Percentiles rank a stretch among this genome's conserved stretches.
These are phyloP conservation scores for Rattus norvegicus DNA, from an alignment of 2,113 vertebrate species.

Conservation along the genomic window GRCr8 NC_086036.1:59701501-59702000, in stretches of 20 bases:
- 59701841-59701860: not conserved
- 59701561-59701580: not conserved
- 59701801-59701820: not conserved
- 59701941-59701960: constrained; percentile 40
- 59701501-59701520: not conserved
- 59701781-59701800: constrained; percentile 4
- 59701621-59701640: not conserved
- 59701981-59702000: constrained; percentile 44
- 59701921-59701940: not conserved
- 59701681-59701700: not conserved
- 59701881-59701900: not conserved
- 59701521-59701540: fast-evolving
- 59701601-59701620: not conserved
- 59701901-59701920: not conserved
- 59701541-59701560: not conserved
- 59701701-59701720: not conserved
- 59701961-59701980: constrained; percentile 45
- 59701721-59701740: not conserved
- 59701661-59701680: not conserved
- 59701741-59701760: not conserved
- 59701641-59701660: not conserved
- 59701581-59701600: not conserved
- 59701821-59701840: constrained; percentile 58
- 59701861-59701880: constrained; percentile 27
- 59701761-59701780: not conserved